Percentiles rank a stretch among this genome's conserved stretches.
Evolutionary conservation across 53 echinoderm and acorn worm species (phyloP).

Genomic region (Pentamera pediparva): DNA sequence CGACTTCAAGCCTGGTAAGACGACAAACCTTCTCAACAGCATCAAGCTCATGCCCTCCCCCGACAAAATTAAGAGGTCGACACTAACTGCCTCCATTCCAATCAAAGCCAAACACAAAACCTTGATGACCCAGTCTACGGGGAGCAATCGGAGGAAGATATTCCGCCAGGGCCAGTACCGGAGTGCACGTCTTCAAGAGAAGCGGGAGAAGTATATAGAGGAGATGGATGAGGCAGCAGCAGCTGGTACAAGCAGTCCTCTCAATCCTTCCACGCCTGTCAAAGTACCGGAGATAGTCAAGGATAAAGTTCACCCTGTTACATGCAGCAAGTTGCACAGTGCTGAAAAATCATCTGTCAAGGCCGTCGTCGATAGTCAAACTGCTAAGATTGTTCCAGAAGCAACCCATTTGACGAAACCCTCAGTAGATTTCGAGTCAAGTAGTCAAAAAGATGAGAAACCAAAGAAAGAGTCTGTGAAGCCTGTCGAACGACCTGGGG

Average conservation of each 20-base stretch:
- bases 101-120: conserved; percentile 40
- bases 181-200: conserved; percentile 28
- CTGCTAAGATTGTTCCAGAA: background rate
- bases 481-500: background rate
- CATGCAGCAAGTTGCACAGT: conserved; percentile 12
- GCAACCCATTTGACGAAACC: conserved; percentile 8
- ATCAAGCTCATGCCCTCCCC: conserved; percentile 50
- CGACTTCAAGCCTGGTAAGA: conserved; percentile 23
- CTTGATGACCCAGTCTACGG: background rate
- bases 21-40: conserved; percentile 39
- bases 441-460: background rate
- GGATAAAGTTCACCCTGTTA: conserved; percentile 6
- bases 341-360: background rate
- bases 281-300: conserved; percentile 1
- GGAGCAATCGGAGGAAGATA: conserved; percentile 20
- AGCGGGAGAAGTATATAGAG: conserved; percentile 17
- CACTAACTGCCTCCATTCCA: conserved; percentile 56
- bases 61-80: conserved; percentile 43
- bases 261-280: conserved; percentile 9
- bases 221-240: conserved; percentile 30
- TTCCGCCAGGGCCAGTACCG: conserved; percentile 27
- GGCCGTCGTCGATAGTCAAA: background rate
- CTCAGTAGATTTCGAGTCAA: background rate
- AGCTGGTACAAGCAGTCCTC: background rate
- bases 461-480: background rate